phyloP scores from a whole-genome alignment of 2,113 vertebrate species.

The Sturnira hondurensis region DNA sequence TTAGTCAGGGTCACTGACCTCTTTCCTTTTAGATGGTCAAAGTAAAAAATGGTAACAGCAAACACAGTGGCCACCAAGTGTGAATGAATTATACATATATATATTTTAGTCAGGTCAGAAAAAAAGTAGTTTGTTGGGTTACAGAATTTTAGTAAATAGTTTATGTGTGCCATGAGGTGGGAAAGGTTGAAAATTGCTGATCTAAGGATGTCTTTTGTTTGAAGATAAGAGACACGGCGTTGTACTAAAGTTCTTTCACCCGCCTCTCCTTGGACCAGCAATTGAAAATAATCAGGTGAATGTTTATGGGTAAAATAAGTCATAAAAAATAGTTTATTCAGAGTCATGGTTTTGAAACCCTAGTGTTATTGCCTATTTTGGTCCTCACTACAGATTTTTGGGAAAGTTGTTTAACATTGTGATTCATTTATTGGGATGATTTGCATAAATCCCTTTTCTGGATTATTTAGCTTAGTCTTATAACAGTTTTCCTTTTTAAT shows the following conservation, averaged over 20 bases:
- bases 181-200: no score
- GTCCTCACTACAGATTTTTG: background rate
- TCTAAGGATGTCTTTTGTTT: no score
- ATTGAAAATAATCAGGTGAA: background rate
- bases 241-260: background rate
- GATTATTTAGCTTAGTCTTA: conserved; percentile 55
- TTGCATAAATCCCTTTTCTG: conserved; percentile 29
- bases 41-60: no score
- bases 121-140: no score
- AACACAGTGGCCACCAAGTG: no score
- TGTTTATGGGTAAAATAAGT: background rate
- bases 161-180: no score
- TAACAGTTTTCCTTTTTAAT: conserved; percentile 67
- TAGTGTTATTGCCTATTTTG: conserved; percentile 3
- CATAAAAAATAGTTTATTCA: conserved; percentile 1
- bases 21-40: no score
- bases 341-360: background rate
- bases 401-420: background rate
- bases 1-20: no score
- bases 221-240: background rate
- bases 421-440: conserved; percentile 9
- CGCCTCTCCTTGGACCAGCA: background rate
- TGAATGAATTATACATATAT: no score
- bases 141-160: no score
- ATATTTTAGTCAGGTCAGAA: no score